Base-by-base conservation (phyloP, 2,888 invertebrate genomes). In the Isotomurus palustris region DNA sequence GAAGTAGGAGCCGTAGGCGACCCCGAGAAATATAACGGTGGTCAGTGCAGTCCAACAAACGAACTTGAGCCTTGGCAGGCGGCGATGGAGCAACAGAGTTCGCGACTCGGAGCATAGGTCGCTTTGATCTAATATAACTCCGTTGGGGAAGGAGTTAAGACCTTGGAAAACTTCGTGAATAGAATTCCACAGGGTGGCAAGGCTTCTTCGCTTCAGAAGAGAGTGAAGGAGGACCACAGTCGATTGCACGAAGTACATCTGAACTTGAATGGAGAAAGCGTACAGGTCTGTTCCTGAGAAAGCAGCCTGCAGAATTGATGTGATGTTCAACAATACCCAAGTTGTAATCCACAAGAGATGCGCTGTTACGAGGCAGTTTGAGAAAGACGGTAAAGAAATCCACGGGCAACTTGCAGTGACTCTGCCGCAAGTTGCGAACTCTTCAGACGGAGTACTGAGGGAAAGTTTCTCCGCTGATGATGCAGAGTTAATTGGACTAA, bases 271-370 rank as follows among this genome's bases (percentile, higher is more conserved):
- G 4, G 3, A 45, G n/a, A 45, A 45, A 4, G 45, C 28, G 17
- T 45, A 45, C 8, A 45, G 45, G n/a, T 45, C 45, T 12, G 45
- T 45, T 17, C 45, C 45, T 19, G 8, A n/a, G 19, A 27, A 45
- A 5, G n/a, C 8, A 4, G 28, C 4, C 3, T n/a, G 3, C 8
- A 45, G n/a, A 4, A 45, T 27, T 10, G 12, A 12, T 28, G n/a
- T 45, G 29, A 45, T 24, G 17, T 45, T 45, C 5, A 45, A 3
- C 28, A 45, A 8, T 3, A 45, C 45, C 45, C 45, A 45, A 6
- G 12, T 3, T 3, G 45, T 45, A 25, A 45, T 24, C 8, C 28
- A 45, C 3, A 17, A 22, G 10, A 45, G 22, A 27, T 45, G 45
- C 6, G n/a, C 3, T 6, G 28, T 45, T n/a, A 45, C 28, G 17